These are phyloP conservation scores for Ashinkailepas kermadecensis DNA, from an alignment of 2,888 invertebrate genomes.

Conservation along the genomic window DNA sequence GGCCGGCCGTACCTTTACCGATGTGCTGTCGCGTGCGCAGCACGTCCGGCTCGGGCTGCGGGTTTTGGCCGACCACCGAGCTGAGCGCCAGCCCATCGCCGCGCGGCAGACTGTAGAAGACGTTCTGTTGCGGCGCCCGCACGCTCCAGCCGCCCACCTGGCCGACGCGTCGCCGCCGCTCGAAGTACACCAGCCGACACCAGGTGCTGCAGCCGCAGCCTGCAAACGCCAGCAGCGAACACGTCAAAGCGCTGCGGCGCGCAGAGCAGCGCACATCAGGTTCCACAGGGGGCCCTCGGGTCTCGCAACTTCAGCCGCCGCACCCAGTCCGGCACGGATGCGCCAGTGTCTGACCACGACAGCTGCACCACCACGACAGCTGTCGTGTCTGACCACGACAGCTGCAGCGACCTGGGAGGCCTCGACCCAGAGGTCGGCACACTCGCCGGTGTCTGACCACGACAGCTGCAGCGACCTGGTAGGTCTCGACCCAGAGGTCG, in stretches of 20 bases:
- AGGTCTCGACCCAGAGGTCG: too few relatives aligned
- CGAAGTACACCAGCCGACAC: slow-evolving; percentile 19
- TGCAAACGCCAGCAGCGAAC: background rate
- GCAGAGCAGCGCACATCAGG: too few relatives aligned
- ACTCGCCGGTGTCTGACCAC: too few relatives aligned
- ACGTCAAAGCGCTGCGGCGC: background rate
- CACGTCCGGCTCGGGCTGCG: slow-evolving; percentile 11
- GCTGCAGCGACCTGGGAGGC: too few relatives aligned
- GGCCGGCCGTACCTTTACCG: background rate
- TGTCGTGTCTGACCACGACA: too few relatives aligned
- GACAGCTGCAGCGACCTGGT: too few relatives aligned
- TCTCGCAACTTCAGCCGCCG: too few relatives aligned
- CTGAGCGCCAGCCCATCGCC: background rate
- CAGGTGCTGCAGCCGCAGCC: background rate
- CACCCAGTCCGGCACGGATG: too few relatives aligned
- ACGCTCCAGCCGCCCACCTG: slow-evolving; percentile 13
- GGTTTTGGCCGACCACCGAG: background rate
- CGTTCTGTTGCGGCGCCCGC: background rate
- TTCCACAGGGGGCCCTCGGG: too few relatives aligned
- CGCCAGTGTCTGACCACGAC: too few relatives aligned
- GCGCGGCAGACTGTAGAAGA: slow-evolving; percentile 4
- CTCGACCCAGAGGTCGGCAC: too few relatives aligned
- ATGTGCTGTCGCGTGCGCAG: slow-evolving; percentile 6
- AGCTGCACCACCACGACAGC: too few relatives aligned
- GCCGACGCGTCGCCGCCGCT: background rate